Evolutionary conservation across 2,888 invertebrate genomes (phyloP), one percentile per base, ranked within the genome.

Genomic region (Tryphoninae sp.): DNA sequence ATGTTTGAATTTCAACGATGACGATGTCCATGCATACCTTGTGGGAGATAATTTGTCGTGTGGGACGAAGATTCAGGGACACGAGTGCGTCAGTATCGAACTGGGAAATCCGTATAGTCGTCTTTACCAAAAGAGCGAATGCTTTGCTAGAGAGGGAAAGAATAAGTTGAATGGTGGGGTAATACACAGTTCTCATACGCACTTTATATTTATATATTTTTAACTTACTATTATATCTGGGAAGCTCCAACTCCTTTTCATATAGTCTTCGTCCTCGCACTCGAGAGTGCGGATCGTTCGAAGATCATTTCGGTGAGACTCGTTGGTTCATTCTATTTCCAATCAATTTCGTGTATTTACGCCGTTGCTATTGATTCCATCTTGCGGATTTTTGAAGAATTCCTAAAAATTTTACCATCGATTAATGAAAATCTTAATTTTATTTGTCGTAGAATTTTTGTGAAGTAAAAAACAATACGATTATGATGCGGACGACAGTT

Each of bases 401-500:
- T 59, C n/a, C 6, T n/a, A 53, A 53, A 53, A 19, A 53, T 19
- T 19, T 55, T 22, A 16, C 9, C 55, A 55, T 7, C 19, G 49
- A 13, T 40, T 49, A 68, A 68, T 49, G 1, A 68, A 16, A 19
- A 33, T 33, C 33, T 7, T 4, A 4, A 23, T 16, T 59, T 51
- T 22, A 40, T 67, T 74, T 64, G 13, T 64, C 68, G 2, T 33
- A 51, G 23, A 68, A 49, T 75, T 55, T 78, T 33, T 78, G 13
- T 61, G 61, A 67, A 76, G 49, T 77, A 6, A 76, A 59, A 23
- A 71, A 49, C 4, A 13, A 64, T 59, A 68, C 51, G 33, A 84
- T 61, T 23, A 89, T 89, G 89, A 62, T 82, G 84, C 87, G 82
- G 86, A 86, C 85, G 1, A 75, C 85, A 80, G 85, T 88, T 88